Percentiles rank a stretch among this genome's conserved stretches.
phyloP scores from a whole-genome alignment of 2,888 invertebrate species.

The Patella depressa region DNA sequence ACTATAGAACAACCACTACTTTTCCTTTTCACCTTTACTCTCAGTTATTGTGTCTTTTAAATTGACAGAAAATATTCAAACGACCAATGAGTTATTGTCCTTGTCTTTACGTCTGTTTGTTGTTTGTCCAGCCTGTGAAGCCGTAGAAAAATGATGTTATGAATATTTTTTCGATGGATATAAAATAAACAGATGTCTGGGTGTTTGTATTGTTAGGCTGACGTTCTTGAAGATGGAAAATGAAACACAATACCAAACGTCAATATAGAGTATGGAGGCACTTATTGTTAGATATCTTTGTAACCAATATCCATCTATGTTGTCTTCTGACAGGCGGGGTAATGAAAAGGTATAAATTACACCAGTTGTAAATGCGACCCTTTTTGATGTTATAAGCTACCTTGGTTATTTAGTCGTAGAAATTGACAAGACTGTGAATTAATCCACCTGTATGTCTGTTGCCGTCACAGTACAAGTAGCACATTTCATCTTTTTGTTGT shows the following conservation, averaged over 20 bases:
- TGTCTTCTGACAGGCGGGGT: not conserved
- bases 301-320: not conserved
- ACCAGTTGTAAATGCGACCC: too few species aligned
- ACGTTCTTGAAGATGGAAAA: not conserved
- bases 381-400: too few species aligned
- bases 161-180: not conserved
- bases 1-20: too few species aligned
- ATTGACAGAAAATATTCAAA: too few species aligned
- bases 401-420: too few species aligned
- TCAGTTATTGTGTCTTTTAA: too few species aligned
- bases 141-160: not conserved
- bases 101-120: not conserved
- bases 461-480: too few species aligned
- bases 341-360: constrained; percentile 4
- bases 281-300: not conserved
- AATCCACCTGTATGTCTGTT: too few species aligned
- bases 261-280: not conserved
- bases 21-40: too few species aligned
- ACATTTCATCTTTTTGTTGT: too few species aligned
- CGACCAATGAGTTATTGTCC: not conserved
- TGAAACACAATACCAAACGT: not conserved
- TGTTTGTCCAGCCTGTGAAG: not conserved
- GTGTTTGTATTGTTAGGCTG: not conserved
- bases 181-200: not conserved
- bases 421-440: too few species aligned